Percentiles rank a stretch among this genome's conserved stretches.
These are phyloP conservation scores for Pseudochirops cupreus DNA, from an alignment of 2,797 vertebrate species.

Conservation along the genomic window DNA sequence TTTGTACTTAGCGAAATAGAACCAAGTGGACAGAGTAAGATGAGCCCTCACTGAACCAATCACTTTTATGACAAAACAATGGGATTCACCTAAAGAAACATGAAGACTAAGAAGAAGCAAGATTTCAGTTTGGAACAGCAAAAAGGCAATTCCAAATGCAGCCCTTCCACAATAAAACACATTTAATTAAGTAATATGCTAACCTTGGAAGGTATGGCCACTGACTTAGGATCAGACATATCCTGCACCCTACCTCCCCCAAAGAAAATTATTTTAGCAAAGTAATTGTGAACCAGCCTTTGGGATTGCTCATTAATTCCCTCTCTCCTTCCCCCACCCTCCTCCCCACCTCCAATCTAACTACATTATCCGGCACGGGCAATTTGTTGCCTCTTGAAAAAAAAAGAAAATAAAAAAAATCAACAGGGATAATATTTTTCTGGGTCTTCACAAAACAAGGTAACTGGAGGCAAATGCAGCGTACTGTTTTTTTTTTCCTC, in stretches of 20 bases:
- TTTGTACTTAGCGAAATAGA: constrained; percentile 71
- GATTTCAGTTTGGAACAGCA: constrained; percentile 44
- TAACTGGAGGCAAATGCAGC: constrained; percentile 64
- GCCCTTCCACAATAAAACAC: constrained; percentile 40
- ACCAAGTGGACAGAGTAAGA: constrained; percentile 60
- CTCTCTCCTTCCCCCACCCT: neutral
- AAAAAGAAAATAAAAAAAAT: constrained; percentile 61
- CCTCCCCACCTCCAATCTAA: neutral
- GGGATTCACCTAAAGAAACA: constrained; percentile 55
- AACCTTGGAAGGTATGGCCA: constrained; percentile 51
- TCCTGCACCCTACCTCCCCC: neutral
- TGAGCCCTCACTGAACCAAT: constrained; percentile 71
- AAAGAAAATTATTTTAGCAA: constrained; percentile 63
- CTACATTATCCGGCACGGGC: neutral
- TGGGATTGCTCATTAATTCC: constrained; percentile 17
- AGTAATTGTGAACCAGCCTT: constrained; percentile 42
- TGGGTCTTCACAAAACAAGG: constrained; percentile 64
- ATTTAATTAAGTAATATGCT: constrained; percentile 64
- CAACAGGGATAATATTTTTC: constrained; percentile 54
- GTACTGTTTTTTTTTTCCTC: neutral
- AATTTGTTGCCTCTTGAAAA: constrained; percentile 38
- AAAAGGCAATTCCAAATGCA: constrained; percentile 45
- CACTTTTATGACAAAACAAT: constrained; percentile 70
- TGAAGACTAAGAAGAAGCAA: constrained; percentile 63
- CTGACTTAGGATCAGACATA: constrained; percentile 56